A percentile compares a stretch with the other conserved stretches of the same genome.
Conservation (phyloP, 2,888 invertebrate species). For the Stenolophus ochropezus region DNA sequence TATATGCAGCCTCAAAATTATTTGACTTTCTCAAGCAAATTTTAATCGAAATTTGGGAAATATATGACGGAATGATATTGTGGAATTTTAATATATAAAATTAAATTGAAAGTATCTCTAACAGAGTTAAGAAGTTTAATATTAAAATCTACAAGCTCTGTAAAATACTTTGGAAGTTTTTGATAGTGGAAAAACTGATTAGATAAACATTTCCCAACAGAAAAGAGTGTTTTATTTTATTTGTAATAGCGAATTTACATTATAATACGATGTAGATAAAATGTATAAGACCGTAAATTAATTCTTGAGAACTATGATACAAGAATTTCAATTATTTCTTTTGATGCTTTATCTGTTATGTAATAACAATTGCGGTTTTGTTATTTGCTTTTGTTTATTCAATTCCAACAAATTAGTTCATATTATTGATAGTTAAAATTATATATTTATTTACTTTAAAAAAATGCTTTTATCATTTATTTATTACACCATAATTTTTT, state of each 20-base stretch:
- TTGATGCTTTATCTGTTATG: no score
- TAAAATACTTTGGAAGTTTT: neutral
- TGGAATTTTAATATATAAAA: neutral
- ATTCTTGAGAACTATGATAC: neutral
- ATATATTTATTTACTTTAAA: no score
- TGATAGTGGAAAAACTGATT: neutral
- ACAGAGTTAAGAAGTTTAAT: neutral
- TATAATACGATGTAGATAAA: neutral
- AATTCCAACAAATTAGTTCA: no score
- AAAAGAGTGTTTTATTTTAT: neutral
- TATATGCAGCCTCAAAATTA: neutral
- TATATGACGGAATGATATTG: neutral
- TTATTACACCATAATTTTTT: no score
- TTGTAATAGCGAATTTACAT: neutral
- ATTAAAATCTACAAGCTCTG: neutral
- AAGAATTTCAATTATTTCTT: no score
- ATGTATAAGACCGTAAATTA: neutral
- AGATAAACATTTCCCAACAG: neutral
- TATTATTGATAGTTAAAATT: no score
- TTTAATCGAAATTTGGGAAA: slow-evolving; percentile 18
- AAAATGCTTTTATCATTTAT: no score
- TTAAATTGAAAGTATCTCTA: neutral
- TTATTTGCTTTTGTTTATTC: no score
- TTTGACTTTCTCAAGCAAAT: slow-evolving; percentile 19
- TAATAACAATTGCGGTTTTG: no score